These are phyloP conservation scores for Pantherophis vulpinus DNA, from an alignment of 2,797 vertebrate species.

Conservation along the genomic window DNA sequence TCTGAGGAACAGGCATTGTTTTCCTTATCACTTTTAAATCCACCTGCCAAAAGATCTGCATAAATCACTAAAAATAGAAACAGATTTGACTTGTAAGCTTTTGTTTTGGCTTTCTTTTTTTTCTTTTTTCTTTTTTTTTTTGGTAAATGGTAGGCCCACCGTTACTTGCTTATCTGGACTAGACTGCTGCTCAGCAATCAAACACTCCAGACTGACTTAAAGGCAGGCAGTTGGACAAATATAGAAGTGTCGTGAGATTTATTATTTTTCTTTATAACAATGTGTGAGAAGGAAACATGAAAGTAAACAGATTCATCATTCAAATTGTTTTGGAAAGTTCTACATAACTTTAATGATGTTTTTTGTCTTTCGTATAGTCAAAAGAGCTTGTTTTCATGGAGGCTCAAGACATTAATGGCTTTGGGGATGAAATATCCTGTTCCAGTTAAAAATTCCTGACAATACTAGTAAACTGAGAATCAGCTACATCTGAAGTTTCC, in stretches of 20 bases:
- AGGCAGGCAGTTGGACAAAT: conserved; percentile 17
- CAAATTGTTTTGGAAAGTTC: not conserved
- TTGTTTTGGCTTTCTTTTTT: not conserved
- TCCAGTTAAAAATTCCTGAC: conserved; percentile 32
- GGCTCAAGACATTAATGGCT: conserved; percentile 25
- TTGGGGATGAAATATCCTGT: not conserved
- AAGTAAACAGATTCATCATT: not conserved
- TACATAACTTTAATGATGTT: not conserved
- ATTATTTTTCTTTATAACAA: not conserved
- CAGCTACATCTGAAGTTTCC: no score
- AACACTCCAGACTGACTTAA: not conserved
- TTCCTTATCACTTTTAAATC: not conserved
- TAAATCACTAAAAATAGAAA: not conserved
- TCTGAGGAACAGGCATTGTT: not conserved
- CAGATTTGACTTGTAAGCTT: not conserved
- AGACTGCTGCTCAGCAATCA: not conserved
- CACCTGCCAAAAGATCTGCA: not conserved
- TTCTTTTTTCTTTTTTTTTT: no score
- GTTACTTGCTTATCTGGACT: not conserved
- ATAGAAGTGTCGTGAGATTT: not conserved
- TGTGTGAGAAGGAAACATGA: not conserved
- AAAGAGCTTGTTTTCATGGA: conserved; percentile 18
- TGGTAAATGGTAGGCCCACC: not conserved
- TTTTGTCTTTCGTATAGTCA: not conserved
- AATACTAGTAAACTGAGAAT: not conserved